Percentiles rank a stretch among this genome's conserved stretches.
Conservation (phyloP, 2,113 vertebrate species). For the Gulo gulo region DNA sequence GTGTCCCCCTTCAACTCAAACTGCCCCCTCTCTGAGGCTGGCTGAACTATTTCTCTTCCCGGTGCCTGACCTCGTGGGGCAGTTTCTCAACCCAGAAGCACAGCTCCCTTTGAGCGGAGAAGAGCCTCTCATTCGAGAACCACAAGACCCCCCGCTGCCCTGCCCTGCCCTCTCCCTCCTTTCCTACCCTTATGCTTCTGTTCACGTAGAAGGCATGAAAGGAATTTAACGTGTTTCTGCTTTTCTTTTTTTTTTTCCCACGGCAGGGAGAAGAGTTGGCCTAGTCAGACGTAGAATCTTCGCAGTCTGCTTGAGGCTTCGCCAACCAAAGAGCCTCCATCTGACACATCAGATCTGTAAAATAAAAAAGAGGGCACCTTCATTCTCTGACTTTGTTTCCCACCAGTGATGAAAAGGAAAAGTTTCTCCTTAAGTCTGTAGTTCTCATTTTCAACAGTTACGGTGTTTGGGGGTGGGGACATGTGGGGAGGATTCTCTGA, state of each 20-base stretch:
- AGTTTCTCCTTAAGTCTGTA: background rate
- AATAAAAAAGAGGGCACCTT: background rate
- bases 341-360: background rate
- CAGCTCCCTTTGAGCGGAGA: background rate
- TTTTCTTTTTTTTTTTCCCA: background rate
- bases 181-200: background rate
- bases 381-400: background rate
- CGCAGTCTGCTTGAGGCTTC: background rate
- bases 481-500: background rate
- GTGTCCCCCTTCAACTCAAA: background rate
- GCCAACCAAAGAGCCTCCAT: background rate
- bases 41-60: background rate
- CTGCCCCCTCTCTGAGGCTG: background rate
- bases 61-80: background rate
- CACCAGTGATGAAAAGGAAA: background rate
- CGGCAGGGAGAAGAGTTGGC: constrained; percentile 46
- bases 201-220: background rate
- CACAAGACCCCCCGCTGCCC: background rate
- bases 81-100: background rate
- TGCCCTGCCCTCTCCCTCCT: background rate
- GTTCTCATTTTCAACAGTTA: constrained; percentile 15
- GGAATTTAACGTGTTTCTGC: constrained; percentile 50
- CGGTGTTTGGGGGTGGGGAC: background rate
- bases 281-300: background rate
- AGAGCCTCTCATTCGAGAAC: background rate